phyloP scores from a whole-genome alignment of 2,797 vertebrate species.

The Pseudochirops cupreus region DNA sequence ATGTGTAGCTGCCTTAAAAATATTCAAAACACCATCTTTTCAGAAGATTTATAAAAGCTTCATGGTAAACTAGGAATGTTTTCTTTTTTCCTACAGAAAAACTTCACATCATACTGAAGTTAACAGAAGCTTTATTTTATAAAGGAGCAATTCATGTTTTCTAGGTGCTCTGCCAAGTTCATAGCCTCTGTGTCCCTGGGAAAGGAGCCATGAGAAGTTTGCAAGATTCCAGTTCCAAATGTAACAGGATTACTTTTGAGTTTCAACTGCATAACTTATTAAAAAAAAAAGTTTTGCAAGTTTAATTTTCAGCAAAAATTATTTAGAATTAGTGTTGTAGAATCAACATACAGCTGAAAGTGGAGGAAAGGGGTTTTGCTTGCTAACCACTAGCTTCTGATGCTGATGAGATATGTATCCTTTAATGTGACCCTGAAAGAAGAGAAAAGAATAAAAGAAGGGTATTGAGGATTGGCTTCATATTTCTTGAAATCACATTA shows the following conservation, averaged over 20 bases:
- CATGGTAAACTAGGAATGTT: conserved; percentile 49
- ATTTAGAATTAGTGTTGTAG: background rate
- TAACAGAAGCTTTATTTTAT: background rate
- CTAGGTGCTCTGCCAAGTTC: conserved; percentile 18
- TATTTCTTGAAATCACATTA: background rate
- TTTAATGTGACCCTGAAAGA: conserved; percentile 96
- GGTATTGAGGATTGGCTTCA: background rate
- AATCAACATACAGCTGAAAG: conserved; percentile 91
- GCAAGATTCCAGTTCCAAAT: conserved; percentile 32
- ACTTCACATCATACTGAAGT: background rate
- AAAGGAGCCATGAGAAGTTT: conserved; percentile 55
- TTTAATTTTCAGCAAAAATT: background rate
- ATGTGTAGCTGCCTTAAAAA: background rate
- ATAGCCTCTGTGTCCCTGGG: conserved; percentile 55
- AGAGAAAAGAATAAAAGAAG: conserved; percentile 39
- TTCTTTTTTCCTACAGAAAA: conserved; percentile 51
- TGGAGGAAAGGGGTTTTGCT: conserved; percentile 97
- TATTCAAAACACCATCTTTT: conserved; percentile 22
- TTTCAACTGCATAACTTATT: background rate
- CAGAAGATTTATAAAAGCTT: conserved; percentile 33
- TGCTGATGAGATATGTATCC: conserved; percentile 99
- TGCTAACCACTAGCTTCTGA: conserved; percentile 99
- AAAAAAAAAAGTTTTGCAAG: conserved; percentile 48
- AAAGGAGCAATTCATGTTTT: conserved; percentile 1
- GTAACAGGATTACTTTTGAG: background rate